These are phyloP conservation scores for Neuroterus valhalla DNA, from an alignment of 1,140 invertebrate genomes.

Conservation along the genomic window DNA sequence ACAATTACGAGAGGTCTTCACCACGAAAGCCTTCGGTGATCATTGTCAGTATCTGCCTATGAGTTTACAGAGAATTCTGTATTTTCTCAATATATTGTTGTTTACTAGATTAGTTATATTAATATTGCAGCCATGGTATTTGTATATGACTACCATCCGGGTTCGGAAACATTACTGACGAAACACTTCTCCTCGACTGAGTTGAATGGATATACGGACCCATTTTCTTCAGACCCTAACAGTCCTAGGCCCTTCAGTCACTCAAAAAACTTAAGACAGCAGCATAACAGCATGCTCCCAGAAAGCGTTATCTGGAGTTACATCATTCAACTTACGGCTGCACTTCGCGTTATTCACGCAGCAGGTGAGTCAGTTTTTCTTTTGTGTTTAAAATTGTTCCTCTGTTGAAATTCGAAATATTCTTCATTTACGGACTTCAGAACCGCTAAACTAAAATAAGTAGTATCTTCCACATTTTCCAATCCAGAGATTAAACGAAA, in stretches of 20 bases:
- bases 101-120: conserved; percentile 55
- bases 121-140: conserved; percentile 90
- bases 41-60: conserved; percentile 83
- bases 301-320: conserved; percentile 96
- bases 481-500: too few relatives aligned
- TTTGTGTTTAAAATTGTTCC: conserved; percentile 22
- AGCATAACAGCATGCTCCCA: conserved; percentile 85
- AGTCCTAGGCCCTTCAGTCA: conserved; percentile 89
- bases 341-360: conserved; percentile 92
- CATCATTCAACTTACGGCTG: conserved; percentile 96
- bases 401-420: too few relatives aligned
- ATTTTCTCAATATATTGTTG: not conserved
- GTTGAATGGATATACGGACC: conserved; percentile 85
- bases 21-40: conserved; percentile 96
- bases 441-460: too few relatives aligned
- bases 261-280: conserved; percentile 86
- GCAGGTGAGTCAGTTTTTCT: conserved; percentile 74
- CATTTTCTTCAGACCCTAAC: conserved; percentile 88
- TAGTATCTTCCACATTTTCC: too few relatives aligned
- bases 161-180: conserved; percentile 89
- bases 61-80: not conserved
- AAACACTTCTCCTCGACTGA: conserved; percentile 87
- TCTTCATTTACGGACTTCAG: too few relatives aligned
- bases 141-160: conserved; percentile 96
- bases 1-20: conserved; percentile 93